A percentile compares a stretch with the other conserved stretches of the same genome.
These are phyloP conservation scores for Archips xylosteana DNA, from an alignment of 2,888 invertebrate genomes.

Conservation along the genomic window DNA sequence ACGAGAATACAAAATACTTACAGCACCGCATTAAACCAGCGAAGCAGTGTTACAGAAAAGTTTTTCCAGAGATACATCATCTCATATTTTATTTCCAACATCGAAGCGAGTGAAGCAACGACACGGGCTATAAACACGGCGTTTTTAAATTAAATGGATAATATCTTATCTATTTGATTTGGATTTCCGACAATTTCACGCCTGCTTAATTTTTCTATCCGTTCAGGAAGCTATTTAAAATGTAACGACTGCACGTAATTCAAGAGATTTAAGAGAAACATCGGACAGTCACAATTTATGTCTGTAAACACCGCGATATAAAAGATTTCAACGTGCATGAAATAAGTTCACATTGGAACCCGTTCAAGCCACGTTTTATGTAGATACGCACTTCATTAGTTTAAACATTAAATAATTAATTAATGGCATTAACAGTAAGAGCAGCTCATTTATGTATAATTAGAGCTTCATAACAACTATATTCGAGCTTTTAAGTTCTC, in stretches of 20 bases:
- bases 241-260: conserved; percentile 12
- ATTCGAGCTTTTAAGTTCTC: neutral
- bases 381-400: neutral
- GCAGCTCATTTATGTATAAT: neutral
- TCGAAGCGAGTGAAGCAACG: conserved; percentile 7
- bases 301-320: neutral
- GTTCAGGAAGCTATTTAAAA: conserved; percentile 11
- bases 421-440: conserved; percentile 13
- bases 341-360: conserved; percentile 6
- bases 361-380: neutral
- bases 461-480: neutral
- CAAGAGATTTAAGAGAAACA: neutral
- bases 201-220: conserved; percentile 13
- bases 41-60: conserved; percentile 43
- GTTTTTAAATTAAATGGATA: conserved; percentile 1
- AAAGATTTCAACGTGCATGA: conserved; percentile 21
- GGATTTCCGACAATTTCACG: conserved; percentile 21
- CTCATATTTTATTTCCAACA: neutral
- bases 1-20: conserved; percentile 60
- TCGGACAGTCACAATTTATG: neutral
- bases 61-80: conserved; percentile 23
- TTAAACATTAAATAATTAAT: too few relatives aligned
- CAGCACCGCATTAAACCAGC: conserved; percentile 47
- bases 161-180: conserved; percentile 3
- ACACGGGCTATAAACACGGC: neutral